These are phyloP conservation scores for Macaria notata DNA, from an alignment of 2,888 invertebrate genomes.

Conservation along the genomic window DNA sequence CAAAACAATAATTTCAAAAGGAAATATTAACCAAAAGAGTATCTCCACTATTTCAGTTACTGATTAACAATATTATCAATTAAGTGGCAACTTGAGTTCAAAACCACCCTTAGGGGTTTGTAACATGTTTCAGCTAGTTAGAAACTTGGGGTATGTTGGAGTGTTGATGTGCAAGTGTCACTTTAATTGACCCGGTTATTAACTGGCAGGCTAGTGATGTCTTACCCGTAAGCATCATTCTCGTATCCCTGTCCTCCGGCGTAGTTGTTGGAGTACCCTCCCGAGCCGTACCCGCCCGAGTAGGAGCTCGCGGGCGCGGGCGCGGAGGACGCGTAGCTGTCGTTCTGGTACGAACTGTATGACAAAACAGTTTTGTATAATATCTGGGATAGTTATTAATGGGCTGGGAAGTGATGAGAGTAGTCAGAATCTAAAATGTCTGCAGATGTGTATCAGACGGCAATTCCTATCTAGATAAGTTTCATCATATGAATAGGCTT, in stretches of 20 bases:
- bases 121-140: too few relatives aligned
- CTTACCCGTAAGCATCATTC: conserved; percentile 69
- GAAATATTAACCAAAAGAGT: too few relatives aligned
- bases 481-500: conserved; percentile 38
- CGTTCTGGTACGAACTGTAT: conserved; percentile 65
- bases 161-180: too few relatives aligned
- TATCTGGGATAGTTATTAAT: too few relatives aligned
- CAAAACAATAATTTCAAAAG: too few relatives aligned
- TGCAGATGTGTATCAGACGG: conserved; percentile 77
- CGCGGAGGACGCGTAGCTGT: conserved; percentile 58
- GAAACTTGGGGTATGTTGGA: too few relatives aligned
- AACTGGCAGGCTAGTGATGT: conserved; percentile 10
- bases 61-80: too few relatives aligned
- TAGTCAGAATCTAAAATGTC: conserved; percentile 60
- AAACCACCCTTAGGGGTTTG: too few relatives aligned
- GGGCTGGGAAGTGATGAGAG: background rate
- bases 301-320: conserved; percentile 57
- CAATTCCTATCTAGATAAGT: conserved; percentile 72
- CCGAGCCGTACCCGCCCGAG: conserved; percentile 58
- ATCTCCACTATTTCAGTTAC: too few relatives aligned
- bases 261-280: conserved; percentile 69
- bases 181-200: too few relatives aligned
- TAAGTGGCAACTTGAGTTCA: too few relatives aligned
- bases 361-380: background rate
- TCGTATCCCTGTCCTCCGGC: conserved; percentile 66